Conservation (phyloP, 1,140 invertebrate species). For the Drosophila repleta region DNA sequence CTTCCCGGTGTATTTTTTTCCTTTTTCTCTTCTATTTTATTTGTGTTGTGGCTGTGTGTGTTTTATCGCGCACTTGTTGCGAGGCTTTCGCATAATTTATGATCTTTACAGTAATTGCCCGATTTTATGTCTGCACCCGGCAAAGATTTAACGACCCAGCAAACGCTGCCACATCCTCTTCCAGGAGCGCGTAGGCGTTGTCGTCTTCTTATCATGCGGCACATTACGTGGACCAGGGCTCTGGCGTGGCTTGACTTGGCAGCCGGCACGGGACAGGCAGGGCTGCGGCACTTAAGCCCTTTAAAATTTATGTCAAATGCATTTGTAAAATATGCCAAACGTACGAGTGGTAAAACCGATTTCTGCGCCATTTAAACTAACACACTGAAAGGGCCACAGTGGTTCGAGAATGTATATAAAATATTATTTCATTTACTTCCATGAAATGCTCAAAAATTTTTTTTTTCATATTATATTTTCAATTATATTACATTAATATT, state of each 20-base stretch:
- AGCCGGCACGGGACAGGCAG: slow-evolving; percentile 2
- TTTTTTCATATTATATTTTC: neutral
- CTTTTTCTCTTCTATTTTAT: neutral
- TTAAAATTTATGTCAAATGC: slow-evolving; percentile 82
- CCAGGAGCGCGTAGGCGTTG: slow-evolving; percentile 20
- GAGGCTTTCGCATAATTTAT: slow-evolving; percentile 76
- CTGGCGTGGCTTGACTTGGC: too few species aligned
- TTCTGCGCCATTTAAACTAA: slow-evolving; percentile 70
- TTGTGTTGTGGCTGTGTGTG: slow-evolving; percentile 4
- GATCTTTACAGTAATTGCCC: slow-evolving; percentile 75
- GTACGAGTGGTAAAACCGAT: slow-evolving; percentile 77
- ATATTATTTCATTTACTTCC: too few species aligned
- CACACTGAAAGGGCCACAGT: slow-evolving; percentile 44
- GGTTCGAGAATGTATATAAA: neutral
- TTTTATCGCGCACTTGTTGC: slow-evolving; percentile 74
- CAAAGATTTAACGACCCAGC: slow-evolving; percentile 59
- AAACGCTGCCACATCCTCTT: slow-evolving; percentile 1
- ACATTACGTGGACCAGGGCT: slow-evolving; percentile 31
- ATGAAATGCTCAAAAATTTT: neutral
- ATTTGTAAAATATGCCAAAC: slow-evolving; percentile 80
- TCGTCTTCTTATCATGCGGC: slow-evolving; percentile 58
- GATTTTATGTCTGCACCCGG: slow-evolving; percentile 70
- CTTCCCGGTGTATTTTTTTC: neutral
- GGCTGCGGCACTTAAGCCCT: slow-evolving; percentile 61
- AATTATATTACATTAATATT: too few species aligned